Evolutionary conservation across 2,113 vertebrate genomes (phyloP).

Genomic region (Tachysurus vachellii): DNA sequence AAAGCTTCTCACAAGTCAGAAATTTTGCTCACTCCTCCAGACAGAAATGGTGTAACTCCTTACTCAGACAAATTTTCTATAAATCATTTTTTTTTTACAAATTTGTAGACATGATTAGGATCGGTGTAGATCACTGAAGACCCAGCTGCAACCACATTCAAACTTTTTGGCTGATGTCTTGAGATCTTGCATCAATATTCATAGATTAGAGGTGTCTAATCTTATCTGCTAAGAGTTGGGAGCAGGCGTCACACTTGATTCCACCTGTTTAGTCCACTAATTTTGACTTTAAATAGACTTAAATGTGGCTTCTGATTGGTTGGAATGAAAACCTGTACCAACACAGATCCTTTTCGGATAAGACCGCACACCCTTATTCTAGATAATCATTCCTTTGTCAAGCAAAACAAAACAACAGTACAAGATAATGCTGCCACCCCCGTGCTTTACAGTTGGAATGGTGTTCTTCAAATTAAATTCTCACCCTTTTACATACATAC

Average conservation of each 20-base stretch:
- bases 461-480: too few relatives aligned
- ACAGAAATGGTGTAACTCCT: background rate
- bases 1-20: background rate
- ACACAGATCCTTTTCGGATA: too few relatives aligned
- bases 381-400: background rate
- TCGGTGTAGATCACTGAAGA: background rate
- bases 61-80: background rate
- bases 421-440: background rate
- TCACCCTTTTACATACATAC: too few relatives aligned
- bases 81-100: too few relatives aligned
- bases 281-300: too few relatives aligned
- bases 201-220: background rate
- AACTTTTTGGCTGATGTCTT: background rate
- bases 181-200: background rate
- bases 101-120: background rate
- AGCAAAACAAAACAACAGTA: background rate
- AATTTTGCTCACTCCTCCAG: background rate
- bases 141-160: background rate
- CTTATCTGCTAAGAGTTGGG: too few relatives aligned
- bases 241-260: too few relatives aligned
- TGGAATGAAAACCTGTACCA: too few relatives aligned
- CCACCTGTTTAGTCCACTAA: too few relatives aligned
- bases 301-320: too few relatives aligned
- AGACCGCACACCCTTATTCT: too few relatives aligned
- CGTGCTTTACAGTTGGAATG: background rate